phyloP scores from a whole-genome alignment of 2,888 invertebrate species.

The Caenorhabditis sinica region DNA sequence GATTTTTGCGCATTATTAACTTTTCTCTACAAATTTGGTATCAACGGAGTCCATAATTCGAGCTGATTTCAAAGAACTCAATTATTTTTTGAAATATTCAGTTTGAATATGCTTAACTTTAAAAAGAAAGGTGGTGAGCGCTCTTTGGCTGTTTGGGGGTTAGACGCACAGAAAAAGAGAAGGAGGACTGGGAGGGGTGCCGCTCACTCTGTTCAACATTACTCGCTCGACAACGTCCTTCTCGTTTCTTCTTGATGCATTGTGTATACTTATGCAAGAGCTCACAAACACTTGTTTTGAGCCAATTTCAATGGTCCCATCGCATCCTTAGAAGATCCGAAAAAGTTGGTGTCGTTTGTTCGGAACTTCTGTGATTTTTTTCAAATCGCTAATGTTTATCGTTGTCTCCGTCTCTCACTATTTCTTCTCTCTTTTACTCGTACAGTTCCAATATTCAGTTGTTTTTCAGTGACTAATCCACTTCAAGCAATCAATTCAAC shows the following conservation, averaged over 20 bases:
- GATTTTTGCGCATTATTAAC: constrained; percentile 15
- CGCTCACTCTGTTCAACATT: constrained; percentile 71
- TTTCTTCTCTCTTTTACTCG: background rate
- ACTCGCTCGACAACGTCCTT: constrained; percentile 69
- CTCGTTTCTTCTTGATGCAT: constrained; percentile 69
- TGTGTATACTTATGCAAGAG: constrained; percentile 66
- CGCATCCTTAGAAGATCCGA: background rate
- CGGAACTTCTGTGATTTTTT: background rate
- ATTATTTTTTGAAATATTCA: background rate
- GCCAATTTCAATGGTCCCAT: background rate
- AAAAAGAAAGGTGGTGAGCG: constrained; percentile 49
- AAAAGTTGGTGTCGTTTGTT: background rate
- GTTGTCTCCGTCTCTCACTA: background rate
- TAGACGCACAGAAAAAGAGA: constrained; percentile 50
- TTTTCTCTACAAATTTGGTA: background rate
- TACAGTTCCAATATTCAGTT: constrained; percentile 6
- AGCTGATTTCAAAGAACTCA: background rate
- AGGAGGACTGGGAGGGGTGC: constrained; percentile 65
- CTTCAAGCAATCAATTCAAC: constrained; percentile 48
- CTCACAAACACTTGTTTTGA: constrained; percentile 45
- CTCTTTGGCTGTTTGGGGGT: constrained; percentile 35
- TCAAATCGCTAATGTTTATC: background rate
- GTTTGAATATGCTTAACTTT: background rate
- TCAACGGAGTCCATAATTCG: background rate
- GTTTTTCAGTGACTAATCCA: constrained; percentile 51